These are phyloP conservation scores for Branchipolynoe longqiensis DNA, from an alignment of 2,888 invertebrate genomes.

Conservation along the genomic window DNA sequence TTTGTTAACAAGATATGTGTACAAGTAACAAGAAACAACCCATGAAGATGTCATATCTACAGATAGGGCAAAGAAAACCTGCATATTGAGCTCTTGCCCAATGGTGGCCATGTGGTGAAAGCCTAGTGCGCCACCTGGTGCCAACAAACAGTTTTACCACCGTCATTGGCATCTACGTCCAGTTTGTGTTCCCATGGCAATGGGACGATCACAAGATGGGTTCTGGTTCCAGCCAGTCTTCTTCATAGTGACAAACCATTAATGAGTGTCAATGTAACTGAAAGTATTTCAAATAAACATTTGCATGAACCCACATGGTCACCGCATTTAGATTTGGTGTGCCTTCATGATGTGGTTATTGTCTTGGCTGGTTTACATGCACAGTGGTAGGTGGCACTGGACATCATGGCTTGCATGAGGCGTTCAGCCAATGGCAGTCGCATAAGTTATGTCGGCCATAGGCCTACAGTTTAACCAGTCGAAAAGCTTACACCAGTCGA, in stretches of 20 bases:
- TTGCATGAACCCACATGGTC: constrained; percentile 5
- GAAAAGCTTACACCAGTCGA: too few relatives aligned
- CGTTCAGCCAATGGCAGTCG: too few relatives aligned
- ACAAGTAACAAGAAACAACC: constrained; percentile 57
- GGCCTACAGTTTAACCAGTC: too few relatives aligned
- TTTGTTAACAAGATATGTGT: constrained; percentile 54
- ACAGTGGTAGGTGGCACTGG: too few relatives aligned
- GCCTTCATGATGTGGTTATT: neutral
- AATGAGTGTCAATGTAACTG: too few relatives aligned
- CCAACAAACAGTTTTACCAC: constrained; percentile 46
- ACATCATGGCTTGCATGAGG: too few relatives aligned
- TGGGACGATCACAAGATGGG: constrained; percentile 17
- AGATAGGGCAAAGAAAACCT: constrained; percentile 54
- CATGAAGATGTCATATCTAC: constrained; percentile 55
- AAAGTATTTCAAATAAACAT: too few relatives aligned
- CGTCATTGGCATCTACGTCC: constrained; percentile 30
- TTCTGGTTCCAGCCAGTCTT: constrained; percentile 53
- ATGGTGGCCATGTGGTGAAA: constrained; percentile 23
- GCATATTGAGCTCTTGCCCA: constrained; percentile 42
- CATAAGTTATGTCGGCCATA: too few relatives aligned
- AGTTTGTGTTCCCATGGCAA: neutral
- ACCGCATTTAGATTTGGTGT: neutral
- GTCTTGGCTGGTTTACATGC: constrained; percentile 32
- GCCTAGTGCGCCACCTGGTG: constrained; percentile 39
- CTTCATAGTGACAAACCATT: too few relatives aligned